Percentiles rank a stretch among this genome's conserved stretches.
These are phyloP conservation scores for Lonchura striata DNA, from an alignment of 2,113 vertebrate species.

Conservation along the genomic window DNA sequence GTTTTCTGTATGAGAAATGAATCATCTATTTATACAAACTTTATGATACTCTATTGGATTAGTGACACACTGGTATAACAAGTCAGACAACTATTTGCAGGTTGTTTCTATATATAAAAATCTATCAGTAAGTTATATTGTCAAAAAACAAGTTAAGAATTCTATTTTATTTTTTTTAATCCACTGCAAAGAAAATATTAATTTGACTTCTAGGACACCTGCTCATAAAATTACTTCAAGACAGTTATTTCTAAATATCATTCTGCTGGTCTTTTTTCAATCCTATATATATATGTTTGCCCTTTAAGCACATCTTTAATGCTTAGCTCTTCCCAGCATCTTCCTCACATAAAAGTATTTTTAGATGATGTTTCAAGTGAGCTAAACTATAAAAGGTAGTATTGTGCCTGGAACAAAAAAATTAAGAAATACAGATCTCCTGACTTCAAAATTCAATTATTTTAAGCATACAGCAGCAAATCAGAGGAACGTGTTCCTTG, in stretches of 20 bases:
- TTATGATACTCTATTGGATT: background rate
- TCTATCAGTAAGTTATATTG: background rate
- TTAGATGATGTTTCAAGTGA: background rate
- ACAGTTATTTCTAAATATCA: background rate
- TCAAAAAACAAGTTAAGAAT: background rate
- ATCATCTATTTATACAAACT: background rate
- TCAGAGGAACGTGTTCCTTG: fast-evolving
- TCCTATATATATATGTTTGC: background rate
- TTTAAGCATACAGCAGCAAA: background rate
- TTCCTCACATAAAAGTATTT: background rate
- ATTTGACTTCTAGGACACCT: background rate
- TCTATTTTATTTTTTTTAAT: background rate
- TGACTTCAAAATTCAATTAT: background rate
- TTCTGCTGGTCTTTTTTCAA: background rate
- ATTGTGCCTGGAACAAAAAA: background rate
- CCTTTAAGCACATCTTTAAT: background rate
- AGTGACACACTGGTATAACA: background rate
- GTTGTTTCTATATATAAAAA: background rate
- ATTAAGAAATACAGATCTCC: background rate
- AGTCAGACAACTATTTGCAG: background rate
- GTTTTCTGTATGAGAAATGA: background rate
- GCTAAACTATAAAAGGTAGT: background rate
- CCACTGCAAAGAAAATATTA: background rate
- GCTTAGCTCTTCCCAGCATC: background rate
- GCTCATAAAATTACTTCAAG: background rate